Evolutionary conservation across 2,113 vertebrate genomes (phyloP).

Genomic region (Paralichthys olivaceus): DNA sequence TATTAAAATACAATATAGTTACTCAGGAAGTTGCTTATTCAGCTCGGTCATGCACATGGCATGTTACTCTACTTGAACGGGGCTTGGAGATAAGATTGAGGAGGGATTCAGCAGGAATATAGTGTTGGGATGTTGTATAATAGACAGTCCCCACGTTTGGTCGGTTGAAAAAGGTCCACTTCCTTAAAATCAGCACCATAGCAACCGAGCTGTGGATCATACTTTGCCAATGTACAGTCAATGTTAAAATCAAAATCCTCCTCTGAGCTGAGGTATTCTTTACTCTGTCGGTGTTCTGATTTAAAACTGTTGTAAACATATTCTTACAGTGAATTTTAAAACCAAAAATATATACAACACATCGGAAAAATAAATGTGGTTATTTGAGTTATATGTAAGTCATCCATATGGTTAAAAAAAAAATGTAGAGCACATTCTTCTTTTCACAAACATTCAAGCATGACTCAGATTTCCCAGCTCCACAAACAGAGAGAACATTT

Average conservation of each 20-base stretch:
- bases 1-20: conserved; percentile 69
- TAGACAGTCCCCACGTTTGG: conserved; percentile 60
- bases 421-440: background rate
- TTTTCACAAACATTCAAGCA: no score
- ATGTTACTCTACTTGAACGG: conserved; percentile 49
- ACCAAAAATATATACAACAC: no score
- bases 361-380: no score
- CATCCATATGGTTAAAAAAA: background rate
- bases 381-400: no score
- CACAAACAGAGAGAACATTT: background rate
- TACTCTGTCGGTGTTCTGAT: no score
- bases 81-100: conserved; percentile 42
- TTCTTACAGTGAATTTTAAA: no score
- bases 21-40: conserved; percentile 60
- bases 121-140: conserved; percentile 64
- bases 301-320: no score
- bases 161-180: conserved; percentile 52
- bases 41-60: conserved; percentile 62
- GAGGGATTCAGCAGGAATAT: conserved; percentile 51
- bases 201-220: conserved; percentile 70
- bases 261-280: no score
- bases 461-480: background rate
- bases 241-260: conserved; percentile 27
- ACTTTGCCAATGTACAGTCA: conserved; percentile 61
- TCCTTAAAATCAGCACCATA: conserved; percentile 65